phyloP scores from a whole-genome alignment of 2,888 invertebrate species.

The Xestoiulus laeticollis region DNA sequence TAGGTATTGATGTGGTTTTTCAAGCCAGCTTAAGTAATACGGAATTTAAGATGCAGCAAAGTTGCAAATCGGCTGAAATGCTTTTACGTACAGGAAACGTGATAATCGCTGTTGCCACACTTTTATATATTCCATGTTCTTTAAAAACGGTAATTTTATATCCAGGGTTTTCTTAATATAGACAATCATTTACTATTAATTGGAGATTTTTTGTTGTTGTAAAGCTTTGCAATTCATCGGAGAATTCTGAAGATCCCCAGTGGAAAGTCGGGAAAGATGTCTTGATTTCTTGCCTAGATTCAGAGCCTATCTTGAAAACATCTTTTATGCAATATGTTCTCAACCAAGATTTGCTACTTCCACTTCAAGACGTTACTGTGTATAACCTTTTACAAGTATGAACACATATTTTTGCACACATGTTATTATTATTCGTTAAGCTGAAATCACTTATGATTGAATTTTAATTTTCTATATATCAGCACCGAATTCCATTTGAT shows the following conservation, averaged over 20 bases:
- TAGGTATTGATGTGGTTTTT: slow-evolving; percentile 31
- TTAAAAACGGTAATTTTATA: neutral
- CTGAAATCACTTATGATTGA: neutral
- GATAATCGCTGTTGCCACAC: slow-evolving; percentile 29
- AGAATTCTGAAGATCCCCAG: neutral
- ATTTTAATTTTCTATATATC: neutral
- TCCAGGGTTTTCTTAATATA: neutral
- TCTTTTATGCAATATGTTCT: neutral
- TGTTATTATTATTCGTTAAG: neutral
- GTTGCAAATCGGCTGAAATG: neutral
- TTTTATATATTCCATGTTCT: slow-evolving; percentile 31
- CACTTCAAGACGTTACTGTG: slow-evolving; percentile 10
- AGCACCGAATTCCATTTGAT: slow-evolving; percentile 48
- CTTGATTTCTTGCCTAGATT: neutral
- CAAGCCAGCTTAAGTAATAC: slow-evolving; percentile 32
- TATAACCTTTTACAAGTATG: slow-evolving; percentile 39
- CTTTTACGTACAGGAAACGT: neutral
- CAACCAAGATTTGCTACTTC: no score
- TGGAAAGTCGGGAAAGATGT: neutral
- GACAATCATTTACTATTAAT: no score
- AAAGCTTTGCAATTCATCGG: no score
- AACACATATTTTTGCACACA: neutral
- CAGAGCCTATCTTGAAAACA: neutral
- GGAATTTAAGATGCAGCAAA: neutral
- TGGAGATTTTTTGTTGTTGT: no score